Evolutionary conservation across 2,797 vertebrate genomes (phyloP).

Genomic region (Acrossocheilus fasciatus): DNA sequence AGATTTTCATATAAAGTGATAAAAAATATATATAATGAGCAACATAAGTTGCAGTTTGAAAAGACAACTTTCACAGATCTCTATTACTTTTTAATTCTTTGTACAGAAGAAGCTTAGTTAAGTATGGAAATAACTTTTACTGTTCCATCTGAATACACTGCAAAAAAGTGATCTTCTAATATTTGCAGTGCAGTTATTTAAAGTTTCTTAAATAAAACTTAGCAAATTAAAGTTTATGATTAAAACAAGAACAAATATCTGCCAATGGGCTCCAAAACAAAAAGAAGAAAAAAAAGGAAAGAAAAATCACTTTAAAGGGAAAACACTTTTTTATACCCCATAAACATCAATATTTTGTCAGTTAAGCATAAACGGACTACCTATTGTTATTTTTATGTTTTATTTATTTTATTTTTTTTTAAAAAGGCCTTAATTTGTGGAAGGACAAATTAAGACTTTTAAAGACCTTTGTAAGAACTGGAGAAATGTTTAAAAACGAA

Average conservation of each 20-base stretch:
- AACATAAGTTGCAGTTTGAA: neutral
- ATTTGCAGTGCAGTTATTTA: neutral
- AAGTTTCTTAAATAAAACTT: neutral
- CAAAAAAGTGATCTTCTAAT: too few species aligned
- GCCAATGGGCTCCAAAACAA: neutral
- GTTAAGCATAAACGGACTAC: too few species aligned
- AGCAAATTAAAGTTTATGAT: neutral
- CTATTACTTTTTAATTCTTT: neutral
- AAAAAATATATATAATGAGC: neutral
- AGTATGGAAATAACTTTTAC: neutral
- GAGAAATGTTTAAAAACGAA: neutral
- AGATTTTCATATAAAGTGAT: neutral
- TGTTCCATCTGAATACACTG: neutral
- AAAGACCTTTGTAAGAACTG: too few species aligned
- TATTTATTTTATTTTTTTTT: too few species aligned
- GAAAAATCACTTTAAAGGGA: too few species aligned
- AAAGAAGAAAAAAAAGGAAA: too few species aligned
- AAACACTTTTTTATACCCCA: too few species aligned
- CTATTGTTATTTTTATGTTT: too few species aligned
- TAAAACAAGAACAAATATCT: neutral
- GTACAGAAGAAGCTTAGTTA: neutral
- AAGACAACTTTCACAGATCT: neutral
- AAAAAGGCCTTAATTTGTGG: too few species aligned
- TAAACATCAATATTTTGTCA: too few species aligned
- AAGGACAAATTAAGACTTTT: too few species aligned